phyloP scores from a whole-genome alignment of 1,140 invertebrate species.

The Leptoteleia sp. region DNA sequence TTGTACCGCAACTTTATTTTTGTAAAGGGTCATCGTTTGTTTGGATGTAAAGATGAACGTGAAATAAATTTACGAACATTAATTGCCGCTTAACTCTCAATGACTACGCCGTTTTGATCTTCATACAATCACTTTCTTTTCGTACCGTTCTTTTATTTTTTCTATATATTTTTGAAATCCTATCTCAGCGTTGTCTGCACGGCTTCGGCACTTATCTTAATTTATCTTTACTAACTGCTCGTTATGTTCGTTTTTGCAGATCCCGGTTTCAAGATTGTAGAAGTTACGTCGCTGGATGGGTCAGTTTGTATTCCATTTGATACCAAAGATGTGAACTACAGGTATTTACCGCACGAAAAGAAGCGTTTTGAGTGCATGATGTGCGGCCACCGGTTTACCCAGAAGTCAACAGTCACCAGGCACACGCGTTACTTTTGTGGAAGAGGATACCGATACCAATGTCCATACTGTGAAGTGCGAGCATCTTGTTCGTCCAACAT shows the following conservation, averaged over 20 bases:
- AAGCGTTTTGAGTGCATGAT: conserved; percentile 76
- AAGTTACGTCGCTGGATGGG: conserved; percentile 17
- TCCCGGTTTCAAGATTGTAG: conserved; percentile 47
- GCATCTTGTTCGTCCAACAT: conserved; percentile 76
- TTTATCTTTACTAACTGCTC: conserved; percentile 31
- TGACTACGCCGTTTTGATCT: conserved; percentile 1
- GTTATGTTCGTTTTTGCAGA: conserved; percentile 59
- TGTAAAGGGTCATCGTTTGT: conserved; percentile 6
- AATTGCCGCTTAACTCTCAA: conserved; percentile 3
- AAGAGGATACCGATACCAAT: conserved; percentile 72
- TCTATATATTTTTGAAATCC: neutral
- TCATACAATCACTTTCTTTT: neutral
- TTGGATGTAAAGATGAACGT: conserved; percentile 28
- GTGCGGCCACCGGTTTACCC: conserved; percentile 77
- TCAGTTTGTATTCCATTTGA: conserved; percentile 3
- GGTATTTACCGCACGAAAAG: conserved; percentile 68
- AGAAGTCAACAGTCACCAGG: conserved; percentile 73
- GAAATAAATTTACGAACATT: conserved; percentile 35
- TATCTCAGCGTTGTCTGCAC: conserved; percentile 29
- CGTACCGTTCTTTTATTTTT: neutral
- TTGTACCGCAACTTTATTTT: conserved; percentile 33
- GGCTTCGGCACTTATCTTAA: conserved; percentile 4
- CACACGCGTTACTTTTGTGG: conserved; percentile 77
- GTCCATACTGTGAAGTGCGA: conserved; percentile 73
- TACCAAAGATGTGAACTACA: conserved; percentile 53